These are phyloP conservation scores for Esox lucius DNA, from an alignment of 2,797 vertebrate genomes.

Conservation along the genomic window DNA sequence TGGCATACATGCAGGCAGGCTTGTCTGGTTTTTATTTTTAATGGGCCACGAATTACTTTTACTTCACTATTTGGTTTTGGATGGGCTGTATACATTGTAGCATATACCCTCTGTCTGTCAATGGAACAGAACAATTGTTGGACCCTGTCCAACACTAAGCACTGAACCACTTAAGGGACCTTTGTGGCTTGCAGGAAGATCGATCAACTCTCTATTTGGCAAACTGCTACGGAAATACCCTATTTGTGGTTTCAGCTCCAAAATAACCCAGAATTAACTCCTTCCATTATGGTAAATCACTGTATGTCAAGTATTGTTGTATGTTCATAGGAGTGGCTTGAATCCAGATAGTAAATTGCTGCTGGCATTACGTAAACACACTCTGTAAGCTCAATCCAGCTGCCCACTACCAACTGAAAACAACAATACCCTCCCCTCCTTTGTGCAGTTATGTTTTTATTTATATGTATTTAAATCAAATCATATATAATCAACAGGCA, in stretches of 20 bases:
- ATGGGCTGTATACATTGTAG: constrained; percentile 54
- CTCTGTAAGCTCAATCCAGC: background rate
- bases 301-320: background rate
- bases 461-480: background rate
- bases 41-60: constrained; percentile 36
- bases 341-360: background rate
- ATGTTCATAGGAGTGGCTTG: background rate
- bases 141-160: constrained; percentile 30
- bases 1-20: constrained; percentile 31
- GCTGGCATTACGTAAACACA: no score
- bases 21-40: constrained; percentile 59
- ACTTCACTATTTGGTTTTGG: constrained; percentile 51
- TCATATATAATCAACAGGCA: no score
- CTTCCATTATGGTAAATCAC: background rate
- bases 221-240: constrained; percentile 14
- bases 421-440: background rate
- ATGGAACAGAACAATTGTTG: constrained; percentile 26
- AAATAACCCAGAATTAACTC: background rate
- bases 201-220: constrained; percentile 25
- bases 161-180: constrained; percentile 13
- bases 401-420: background rate
- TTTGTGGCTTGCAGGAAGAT: constrained; percentile 27
- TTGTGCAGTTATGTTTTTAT: background rate
- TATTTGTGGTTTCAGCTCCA: constrained; percentile 18
- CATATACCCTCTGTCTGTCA: constrained; percentile 42